Base-by-base conservation (phyloP, 2,113 vertebrate genomes). In the Lichenostomus cassidix region DNA sequence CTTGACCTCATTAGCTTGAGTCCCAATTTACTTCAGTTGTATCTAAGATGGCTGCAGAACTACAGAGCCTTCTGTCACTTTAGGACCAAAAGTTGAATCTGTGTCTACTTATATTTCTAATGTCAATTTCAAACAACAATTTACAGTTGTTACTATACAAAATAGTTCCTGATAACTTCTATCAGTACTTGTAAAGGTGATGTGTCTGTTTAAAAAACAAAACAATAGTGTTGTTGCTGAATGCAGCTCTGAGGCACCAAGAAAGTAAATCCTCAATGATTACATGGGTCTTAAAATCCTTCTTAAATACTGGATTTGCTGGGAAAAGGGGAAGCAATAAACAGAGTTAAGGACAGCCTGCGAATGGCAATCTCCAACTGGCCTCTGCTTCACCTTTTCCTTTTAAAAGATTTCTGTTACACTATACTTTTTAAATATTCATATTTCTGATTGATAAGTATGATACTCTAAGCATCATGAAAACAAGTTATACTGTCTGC, bases 251-350 rank as follows among this genome's bases (percentile, higher is more conserved):
- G 31, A 92, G 64, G 64, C 35, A 86, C 29, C 55, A 86, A 63
- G 50, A 47, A 91, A 93, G 60, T 62, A 96, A 95, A 94, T 87
- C 96, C 89, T 60, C 74, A 76, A 49, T 69, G 82, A 95, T 93
- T 95, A 97, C 53, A 83, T n/a, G 77, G 50, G 46, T 76, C 75
- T 95, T 81, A 88, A 18, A 94, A 96, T 93, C 93, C 93, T 73
- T 87, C 84, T 95, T 92, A 93, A 85, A 92, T 33, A 67, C 79
- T 88, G 93, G 93, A 95, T 95, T 97, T 96, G 56, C 89, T 86
- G 60, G 63, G 56, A 94, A 96, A 95, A 78, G 44, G 35, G 44
- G 88, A 90, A 94, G 88, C 41, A 90, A 77, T 83, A 73, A 76
- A 76, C 21, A 85, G 39, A 82, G 85, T 62, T 83, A 79, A 96